phyloP scores from a whole-genome alignment of 2,797 vertebrate genomes.

The Squalus acanthias region DNA sequence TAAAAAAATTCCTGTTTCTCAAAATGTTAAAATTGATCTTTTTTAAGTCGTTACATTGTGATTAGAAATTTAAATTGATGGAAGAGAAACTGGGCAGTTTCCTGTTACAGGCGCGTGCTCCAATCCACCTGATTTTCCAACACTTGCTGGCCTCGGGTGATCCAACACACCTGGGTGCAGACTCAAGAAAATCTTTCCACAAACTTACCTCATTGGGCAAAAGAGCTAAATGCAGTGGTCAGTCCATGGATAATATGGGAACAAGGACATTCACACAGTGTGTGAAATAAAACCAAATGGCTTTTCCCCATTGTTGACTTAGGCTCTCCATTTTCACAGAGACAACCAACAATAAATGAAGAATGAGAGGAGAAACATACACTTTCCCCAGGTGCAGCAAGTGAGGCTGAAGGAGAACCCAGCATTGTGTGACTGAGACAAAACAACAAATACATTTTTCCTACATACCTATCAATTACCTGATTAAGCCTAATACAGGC shows the following conservation, averaged over 20 bases:
- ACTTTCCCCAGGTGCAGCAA: not conserved
- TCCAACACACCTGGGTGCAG: not conserved
- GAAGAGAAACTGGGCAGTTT: not conserved
- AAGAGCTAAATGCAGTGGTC: not conserved
- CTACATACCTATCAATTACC: slow-evolving; percentile 58
- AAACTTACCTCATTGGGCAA: not conserved
- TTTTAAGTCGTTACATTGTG: not conserved
- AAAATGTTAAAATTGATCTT: not conserved
- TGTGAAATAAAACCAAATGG: not conserved
- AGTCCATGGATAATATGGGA: not conserved
- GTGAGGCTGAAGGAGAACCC: not conserved
- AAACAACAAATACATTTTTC: not conserved
- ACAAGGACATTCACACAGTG: not conserved
- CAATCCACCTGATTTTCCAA: not conserved
- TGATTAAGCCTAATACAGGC: slow-evolving; percentile 79
- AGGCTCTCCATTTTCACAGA: not conserved
- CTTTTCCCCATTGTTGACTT: not conserved
- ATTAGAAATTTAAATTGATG: not conserved
- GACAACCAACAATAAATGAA: not conserved
- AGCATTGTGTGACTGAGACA: not conserved
- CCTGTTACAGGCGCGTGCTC: not conserved
- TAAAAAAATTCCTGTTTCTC: not conserved
- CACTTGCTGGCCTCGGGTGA: not conserved
- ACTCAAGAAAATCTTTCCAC: not conserved
- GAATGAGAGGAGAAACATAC: not conserved